phyloP scores from a whole-genome alignment of 2,888 invertebrate species.

The Hypsopygia costalis region DNA sequence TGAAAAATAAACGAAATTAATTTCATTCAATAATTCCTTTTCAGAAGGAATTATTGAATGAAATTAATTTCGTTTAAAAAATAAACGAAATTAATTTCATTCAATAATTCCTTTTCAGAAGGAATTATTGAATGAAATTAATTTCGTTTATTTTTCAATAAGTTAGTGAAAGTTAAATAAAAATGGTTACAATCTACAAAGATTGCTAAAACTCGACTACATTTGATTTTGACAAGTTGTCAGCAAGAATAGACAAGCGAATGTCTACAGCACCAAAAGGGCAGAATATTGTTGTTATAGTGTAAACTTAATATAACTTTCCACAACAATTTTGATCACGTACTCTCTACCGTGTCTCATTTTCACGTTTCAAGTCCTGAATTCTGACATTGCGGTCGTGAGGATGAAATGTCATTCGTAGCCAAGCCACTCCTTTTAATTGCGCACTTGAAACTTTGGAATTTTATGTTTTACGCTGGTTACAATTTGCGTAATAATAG shows the following conservation, averaged over 20 bases:
- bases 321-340: too few species aligned
- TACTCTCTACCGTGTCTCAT: too few species aligned
- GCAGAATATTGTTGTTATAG: too few species aligned
- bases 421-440: neutral
- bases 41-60: slow-evolving; percentile 3
- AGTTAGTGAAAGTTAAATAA: too few species aligned
- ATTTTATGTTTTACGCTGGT: neutral
- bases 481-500: neutral
- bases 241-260: too few species aligned
- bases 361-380: neutral
- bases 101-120: neutral
- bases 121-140: slow-evolving; percentile 4
- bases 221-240: neutral
- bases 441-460: neutral
- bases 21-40: slow-evolving; percentile 4
- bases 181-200: neutral
- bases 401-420: neutral
- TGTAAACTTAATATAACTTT: too few species aligned
- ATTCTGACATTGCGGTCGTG: neutral
- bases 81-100: too few species aligned
- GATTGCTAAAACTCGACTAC: neutral
- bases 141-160: neutral
- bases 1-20: neutral
- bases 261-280: too few species aligned
- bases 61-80: slow-evolving; percentile 1